Evolutionary conservation across 2,797 vertebrate genomes (phyloP).

Genomic region (Cyprinodon diabolis): DNA sequence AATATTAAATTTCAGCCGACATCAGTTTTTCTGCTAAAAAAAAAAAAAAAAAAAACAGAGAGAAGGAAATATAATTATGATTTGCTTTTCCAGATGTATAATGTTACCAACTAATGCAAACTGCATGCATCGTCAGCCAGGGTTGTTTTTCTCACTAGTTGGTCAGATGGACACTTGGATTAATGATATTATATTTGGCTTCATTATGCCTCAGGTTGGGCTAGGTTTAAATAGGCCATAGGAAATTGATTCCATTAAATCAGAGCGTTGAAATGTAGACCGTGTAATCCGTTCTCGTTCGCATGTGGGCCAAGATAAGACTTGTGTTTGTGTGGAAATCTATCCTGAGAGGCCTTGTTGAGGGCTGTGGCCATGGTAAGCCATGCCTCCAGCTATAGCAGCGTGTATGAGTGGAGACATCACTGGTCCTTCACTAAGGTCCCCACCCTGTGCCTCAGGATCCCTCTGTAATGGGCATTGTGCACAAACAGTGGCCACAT

Average conservation of each 20-base stretch:
- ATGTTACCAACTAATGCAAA: slow-evolving; percentile 3
- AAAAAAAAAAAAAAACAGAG: background rate
- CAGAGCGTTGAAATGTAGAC: slow-evolving; percentile 75
- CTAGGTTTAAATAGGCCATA: slow-evolving; percentile 69
- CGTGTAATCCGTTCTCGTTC: slow-evolving; percentile 74
- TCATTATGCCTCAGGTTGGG: slow-evolving; percentile 61
- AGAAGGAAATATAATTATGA: slow-evolving; percentile 7
- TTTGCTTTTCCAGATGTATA: slow-evolving; percentile 10
- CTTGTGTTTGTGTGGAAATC: slow-evolving; percentile 76
- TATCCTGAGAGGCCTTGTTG: slow-evolving; percentile 76
- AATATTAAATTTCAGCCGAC: slow-evolving; percentile 13
- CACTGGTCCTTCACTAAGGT: slow-evolving; percentile 70
- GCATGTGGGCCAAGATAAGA: slow-evolving; percentile 76
- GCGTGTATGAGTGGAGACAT: slow-evolving; percentile 51
- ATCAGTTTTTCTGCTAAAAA: slow-evolving; percentile 5
- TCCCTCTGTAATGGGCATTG: slow-evolving; percentile 72
- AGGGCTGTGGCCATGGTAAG: slow-evolving; percentile 66
- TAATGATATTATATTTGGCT: slow-evolving; percentile 54
- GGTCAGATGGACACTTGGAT: slow-evolving; percentile 29
- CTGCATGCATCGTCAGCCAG: slow-evolving; percentile 10
- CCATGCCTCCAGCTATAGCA: slow-evolving; percentile 67
- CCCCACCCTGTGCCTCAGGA: slow-evolving; percentile 74
- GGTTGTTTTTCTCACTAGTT: slow-evolving; percentile 29
- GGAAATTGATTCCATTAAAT: slow-evolving; percentile 74
- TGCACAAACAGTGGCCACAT: slow-evolving; percentile 73